phyloP scores from a whole-genome alignment of 2,888 invertebrate genomes.

The Ophion ventricosus region DNA sequence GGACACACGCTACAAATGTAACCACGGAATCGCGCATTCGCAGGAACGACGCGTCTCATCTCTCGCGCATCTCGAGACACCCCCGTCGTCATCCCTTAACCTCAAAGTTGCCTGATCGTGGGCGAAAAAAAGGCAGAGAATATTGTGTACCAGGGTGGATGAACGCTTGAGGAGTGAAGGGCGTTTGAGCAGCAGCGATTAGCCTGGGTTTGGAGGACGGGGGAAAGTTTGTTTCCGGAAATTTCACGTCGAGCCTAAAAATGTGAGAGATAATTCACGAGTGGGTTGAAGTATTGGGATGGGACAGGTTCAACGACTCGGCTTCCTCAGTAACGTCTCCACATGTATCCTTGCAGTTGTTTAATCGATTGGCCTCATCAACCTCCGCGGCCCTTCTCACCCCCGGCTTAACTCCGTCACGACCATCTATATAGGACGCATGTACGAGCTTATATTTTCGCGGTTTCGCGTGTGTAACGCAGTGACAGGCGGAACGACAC shows the following conservation, averaged over 20 bases:
- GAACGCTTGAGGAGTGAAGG: background rate
- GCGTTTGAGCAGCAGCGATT: background rate
- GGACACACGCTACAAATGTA: constrained; percentile 12
- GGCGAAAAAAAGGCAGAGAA: constrained; percentile 10
- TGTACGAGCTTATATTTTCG: background rate
- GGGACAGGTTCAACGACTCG: constrained; percentile 65
- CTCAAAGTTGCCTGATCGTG: constrained; percentile 47
- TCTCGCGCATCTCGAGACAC: constrained; percentile 65
- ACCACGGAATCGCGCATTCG: constrained; percentile 33
- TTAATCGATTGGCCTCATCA: constrained; percentile 61
- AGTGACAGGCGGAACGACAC: constrained; percentile 35
- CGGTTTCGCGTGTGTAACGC: constrained; percentile 23
- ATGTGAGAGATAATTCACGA: background rate
- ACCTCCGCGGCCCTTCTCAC: constrained; percentile 59
- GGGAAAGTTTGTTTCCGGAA: background rate
- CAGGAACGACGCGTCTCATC: constrained; percentile 58
- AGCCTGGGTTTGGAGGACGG: too few relatives aligned
- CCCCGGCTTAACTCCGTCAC: constrained; percentile 60
- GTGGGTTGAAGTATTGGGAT: constrained; percentile 12
- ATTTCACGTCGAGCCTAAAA: background rate
- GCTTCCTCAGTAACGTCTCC: constrained; percentile 33
- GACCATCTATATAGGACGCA: constrained; percentile 14
- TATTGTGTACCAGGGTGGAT: background rate
- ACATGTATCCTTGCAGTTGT: constrained; percentile 58
- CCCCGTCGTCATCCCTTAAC: constrained; percentile 60